phyloP scores from a whole-genome alignment of 2,797 vertebrate species.

The Sylvia borin region DNA sequence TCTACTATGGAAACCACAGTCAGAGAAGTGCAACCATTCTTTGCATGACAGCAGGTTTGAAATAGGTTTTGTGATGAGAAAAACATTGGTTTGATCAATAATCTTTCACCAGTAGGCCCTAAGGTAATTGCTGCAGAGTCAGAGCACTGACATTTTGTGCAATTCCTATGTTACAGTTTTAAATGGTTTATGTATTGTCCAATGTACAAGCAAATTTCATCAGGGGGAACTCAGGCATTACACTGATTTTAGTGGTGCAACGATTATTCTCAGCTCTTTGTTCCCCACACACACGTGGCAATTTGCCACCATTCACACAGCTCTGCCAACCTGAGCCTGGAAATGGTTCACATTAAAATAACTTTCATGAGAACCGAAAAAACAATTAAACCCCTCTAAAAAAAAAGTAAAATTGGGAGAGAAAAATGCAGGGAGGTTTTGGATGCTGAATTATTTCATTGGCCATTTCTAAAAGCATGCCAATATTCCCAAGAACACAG shows the following conservation, averaged over 20 bases:
- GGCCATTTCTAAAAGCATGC: neutral
- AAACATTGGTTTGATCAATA: neutral
- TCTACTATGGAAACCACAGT: neutral
- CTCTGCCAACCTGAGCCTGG: neutral
- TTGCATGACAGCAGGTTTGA: neutral
- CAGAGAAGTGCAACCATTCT: neutral
- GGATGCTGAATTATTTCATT: neutral
- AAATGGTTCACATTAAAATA: neutral
- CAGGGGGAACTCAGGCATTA: neutral
- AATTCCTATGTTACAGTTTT: neutral
- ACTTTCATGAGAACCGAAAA: neutral
- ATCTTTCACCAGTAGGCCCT: neutral
- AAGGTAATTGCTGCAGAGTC: neutral
- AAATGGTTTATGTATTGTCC: neutral
- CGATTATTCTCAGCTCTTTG: neutral
- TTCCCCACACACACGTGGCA: neutral
- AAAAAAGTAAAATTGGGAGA: rapidly evolving
- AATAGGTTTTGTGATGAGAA: neutral
- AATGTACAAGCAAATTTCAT: neutral
- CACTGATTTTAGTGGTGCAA: neutral
- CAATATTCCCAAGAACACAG: neutral
- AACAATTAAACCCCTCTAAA: neutral
- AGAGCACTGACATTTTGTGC: neutral
- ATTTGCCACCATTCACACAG: neutral
- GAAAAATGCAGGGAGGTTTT: neutral